These are phyloP conservation scores for Myiotriccus ornatus DNA, from an alignment of 2,797 vertebrate genomes.

Conservation along the genomic window DNA sequence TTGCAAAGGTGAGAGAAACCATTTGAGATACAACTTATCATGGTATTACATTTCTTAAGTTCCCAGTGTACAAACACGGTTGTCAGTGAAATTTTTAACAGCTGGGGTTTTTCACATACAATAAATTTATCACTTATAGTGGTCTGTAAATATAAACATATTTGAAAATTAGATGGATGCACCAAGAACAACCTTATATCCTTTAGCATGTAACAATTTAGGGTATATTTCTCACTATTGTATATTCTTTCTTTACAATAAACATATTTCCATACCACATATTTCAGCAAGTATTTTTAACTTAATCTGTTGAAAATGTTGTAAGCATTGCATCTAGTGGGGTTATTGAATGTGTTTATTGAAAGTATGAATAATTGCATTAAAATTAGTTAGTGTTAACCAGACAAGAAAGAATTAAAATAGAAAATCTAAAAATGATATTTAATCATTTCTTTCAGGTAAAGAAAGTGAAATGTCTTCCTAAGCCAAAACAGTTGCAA, in stretches of 20 bases:
- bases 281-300: neutral
- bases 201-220: neutral
- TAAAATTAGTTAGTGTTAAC: neutral
- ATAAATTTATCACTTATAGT: neutral
- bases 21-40: neutral
- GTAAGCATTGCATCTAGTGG: neutral
- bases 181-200: neutral
- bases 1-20: neutral
- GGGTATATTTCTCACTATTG: neutral
- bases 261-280: neutral
- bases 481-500: neutral
- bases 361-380: neutral
- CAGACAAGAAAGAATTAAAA: neutral
- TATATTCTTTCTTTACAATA: neutral
- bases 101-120: neutral
- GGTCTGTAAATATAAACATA: neutral
- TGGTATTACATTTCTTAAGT: neutral
- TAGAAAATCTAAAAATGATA: neutral
- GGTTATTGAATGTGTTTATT: neutral
- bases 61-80: neutral
- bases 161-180: neutral
- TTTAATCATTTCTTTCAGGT: neutral
- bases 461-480: neutral
- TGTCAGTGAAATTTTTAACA: constrained; percentile 15
- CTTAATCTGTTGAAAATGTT: neutral